Conservation (phyloP, 2,888 invertebrate species). For the Heliconius ethilla region DNA sequence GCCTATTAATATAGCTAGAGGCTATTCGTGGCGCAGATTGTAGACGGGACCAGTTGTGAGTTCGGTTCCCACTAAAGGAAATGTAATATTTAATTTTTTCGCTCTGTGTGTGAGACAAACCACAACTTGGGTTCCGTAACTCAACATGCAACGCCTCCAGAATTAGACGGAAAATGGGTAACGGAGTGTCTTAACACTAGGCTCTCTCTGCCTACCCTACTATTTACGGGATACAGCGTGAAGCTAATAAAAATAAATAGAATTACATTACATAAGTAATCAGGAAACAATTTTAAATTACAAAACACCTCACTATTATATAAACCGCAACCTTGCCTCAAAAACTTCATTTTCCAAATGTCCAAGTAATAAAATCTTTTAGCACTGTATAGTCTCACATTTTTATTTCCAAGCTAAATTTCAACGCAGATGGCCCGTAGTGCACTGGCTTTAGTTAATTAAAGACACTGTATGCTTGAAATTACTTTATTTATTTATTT, state of each 20-base stretch:
- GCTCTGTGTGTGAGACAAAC: background rate
- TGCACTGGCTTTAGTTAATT: slow-evolving; percentile 41
- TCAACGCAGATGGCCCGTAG: slow-evolving; percentile 40
- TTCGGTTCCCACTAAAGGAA: background rate
- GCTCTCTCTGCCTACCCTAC: background rate
- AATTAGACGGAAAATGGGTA: background rate
- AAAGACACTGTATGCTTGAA: slow-evolving; percentile 39
- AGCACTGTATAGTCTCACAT: slow-evolving; percentile 33
- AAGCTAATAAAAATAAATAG: background rate
- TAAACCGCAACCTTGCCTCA: background rate
- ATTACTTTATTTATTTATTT: slow-evolving; percentile 35
- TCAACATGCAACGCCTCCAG: background rate
- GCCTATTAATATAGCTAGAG: background rate
- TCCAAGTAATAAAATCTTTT: slow-evolving; percentile 33
- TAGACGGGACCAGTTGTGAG: background rate
- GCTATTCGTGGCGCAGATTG: background rate
- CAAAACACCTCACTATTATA: background rate
- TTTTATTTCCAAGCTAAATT: slow-evolving; percentile 40
- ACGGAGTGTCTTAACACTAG: background rate
- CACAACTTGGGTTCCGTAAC: background rate
- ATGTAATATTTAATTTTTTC: background rate
- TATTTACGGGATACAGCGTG: background rate
- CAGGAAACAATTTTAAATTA: background rate
- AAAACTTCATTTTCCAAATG: slow-evolving; percentile 17
- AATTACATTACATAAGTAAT: too few relatives aligned